Evolutionary conservation across 2,888 invertebrate species (phyloP).

Genomic region (Platyscelio sp.): DNA sequence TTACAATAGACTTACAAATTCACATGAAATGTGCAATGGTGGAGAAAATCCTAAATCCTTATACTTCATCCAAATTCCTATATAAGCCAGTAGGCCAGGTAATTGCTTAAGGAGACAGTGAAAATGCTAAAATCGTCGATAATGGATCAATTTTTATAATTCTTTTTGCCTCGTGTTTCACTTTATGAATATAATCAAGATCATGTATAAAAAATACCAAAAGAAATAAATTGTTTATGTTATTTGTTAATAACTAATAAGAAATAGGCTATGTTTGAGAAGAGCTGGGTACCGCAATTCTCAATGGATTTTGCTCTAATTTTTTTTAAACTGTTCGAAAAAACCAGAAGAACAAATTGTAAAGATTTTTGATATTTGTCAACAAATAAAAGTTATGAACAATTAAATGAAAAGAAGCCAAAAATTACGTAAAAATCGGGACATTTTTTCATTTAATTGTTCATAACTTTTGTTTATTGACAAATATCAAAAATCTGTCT

Average conservation of each 20-base stretch:
- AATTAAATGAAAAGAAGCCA: neutral
- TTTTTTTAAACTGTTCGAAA: slow-evolving; percentile 15
- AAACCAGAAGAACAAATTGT: slow-evolving; percentile 26
- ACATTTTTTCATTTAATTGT: too few relatives aligned
- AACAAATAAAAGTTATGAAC: neutral
- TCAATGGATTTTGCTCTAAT: slow-evolving; percentile 20
- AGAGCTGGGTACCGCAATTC: neutral
- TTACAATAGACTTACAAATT: neutral
- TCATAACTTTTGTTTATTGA: too few relatives aligned
- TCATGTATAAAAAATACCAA: slow-evolving; percentile 21
- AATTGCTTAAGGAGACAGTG: slow-evolving; percentile 14
- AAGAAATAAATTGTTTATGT: slow-evolving; percentile 18
- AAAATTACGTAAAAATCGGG: too few relatives aligned
- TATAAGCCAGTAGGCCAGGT: too few relatives aligned
- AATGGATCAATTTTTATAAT: slow-evolving; percentile 22
- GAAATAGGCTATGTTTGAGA: slow-evolving; percentile 25
- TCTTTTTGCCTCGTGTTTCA: slow-evolving; percentile 12
- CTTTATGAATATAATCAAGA: slow-evolving; percentile 28
- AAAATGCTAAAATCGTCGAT: slow-evolving; percentile 11
- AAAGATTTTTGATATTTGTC: slow-evolving; percentile 4
- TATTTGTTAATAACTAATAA: slow-evolving; percentile 30
- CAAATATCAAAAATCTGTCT: too few relatives aligned
- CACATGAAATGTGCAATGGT: slow-evolving; percentile 1
- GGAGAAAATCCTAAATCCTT: neutral
- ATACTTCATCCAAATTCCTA: neutral